Evolutionary conservation across 2,888 invertebrate species (phyloP), one percentile per base, ranked within the genome.

Genomic region (Dryobota labecula): DNA sequence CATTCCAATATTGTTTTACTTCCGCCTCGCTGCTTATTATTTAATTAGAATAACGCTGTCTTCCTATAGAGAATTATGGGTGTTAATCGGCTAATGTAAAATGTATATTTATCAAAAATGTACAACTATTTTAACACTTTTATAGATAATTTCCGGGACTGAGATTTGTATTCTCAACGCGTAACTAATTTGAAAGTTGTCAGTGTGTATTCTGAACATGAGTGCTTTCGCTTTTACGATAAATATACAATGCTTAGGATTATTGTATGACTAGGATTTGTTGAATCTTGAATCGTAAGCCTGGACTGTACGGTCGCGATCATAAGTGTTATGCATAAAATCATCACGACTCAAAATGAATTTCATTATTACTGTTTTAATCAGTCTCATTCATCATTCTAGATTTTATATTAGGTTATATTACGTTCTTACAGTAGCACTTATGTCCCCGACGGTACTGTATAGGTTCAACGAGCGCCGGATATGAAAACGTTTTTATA

Each of bases 61-160:
- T 94, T 94, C 94, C 93, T 92, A 88, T 93, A 91, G 88, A 76
- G 58, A 88, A 87, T 88, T 89, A 83, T 89, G 90, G 90, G 87
- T 87, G 77, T 76, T 81, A 76, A 84, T 73, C 60, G 80, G 82
- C 77, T 79, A 78, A 83, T 84, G 80, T 89, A 77, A 74, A 71
- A 70, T 76, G 80, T 84, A 76, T 86, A 81, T 84, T 83, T 86
- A 80, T 83, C 78, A 79, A 63, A 78, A 72, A 72, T 69, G 68
- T 83, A 64, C 76, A 76, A 82, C 70, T 80, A 63, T 77, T 65
- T 60, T 62, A 65, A 71, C 71, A 70, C 78, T 76, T 72, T 73
- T 66, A 79, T 78, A 73, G 24, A 41, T 70, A 63, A 68, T 70
- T 65, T 65, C 71, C 51, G 33, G 70, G 67, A 73, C 60, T 11